phyloP scores from a whole-genome alignment of 2,797 vertebrate genomes.

The Ctenochaetus hawaiiensis region DNA sequence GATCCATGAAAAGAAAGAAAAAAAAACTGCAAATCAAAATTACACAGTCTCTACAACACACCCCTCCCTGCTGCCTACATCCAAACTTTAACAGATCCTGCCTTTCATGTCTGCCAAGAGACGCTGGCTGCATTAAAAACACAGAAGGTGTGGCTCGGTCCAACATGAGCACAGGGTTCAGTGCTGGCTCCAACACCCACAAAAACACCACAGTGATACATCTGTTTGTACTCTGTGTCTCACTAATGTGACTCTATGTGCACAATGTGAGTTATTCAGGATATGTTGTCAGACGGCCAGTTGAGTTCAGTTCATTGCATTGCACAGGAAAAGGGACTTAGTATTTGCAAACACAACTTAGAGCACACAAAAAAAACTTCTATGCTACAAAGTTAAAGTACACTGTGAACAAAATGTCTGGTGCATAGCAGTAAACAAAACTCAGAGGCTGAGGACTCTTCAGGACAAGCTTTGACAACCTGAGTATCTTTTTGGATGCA shows the following conservation, averaged over 20 bases:
- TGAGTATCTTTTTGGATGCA: not conserved
- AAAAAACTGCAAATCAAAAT: slow-evolving; percentile 20
- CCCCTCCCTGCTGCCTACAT: slow-evolving; percentile 8
- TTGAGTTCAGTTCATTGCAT: not conserved
- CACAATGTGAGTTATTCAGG: slow-evolving; percentile 3
- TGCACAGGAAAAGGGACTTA: not conserved
- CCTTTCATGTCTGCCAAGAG: slow-evolving; percentile 49
- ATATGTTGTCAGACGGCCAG: not conserved
- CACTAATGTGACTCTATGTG: slow-evolving; percentile 1
- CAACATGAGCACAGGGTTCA: slow-evolving; percentile 8
- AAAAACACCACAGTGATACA: not conserved
- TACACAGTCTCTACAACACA: slow-evolving; percentile 20
- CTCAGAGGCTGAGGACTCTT: not conserved
- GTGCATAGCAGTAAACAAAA: not conserved
- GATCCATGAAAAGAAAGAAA: slow-evolving; percentile 14
- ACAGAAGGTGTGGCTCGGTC: slow-evolving; percentile 31
- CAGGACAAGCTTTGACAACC: not conserved
- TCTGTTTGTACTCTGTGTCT: not conserved
- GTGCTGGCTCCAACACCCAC: slow-evolving; percentile 3
- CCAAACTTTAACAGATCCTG: slow-evolving; percentile 44
- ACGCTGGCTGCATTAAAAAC: slow-evolving; percentile 42
- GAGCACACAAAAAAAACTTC: not conserved
- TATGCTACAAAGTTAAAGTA: not conserved
- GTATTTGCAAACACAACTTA: not conserved
- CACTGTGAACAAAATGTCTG: not conserved